phyloP scores from a whole-genome alignment of 2,113 vertebrate species.

The Plotosus lineatus region DNA sequence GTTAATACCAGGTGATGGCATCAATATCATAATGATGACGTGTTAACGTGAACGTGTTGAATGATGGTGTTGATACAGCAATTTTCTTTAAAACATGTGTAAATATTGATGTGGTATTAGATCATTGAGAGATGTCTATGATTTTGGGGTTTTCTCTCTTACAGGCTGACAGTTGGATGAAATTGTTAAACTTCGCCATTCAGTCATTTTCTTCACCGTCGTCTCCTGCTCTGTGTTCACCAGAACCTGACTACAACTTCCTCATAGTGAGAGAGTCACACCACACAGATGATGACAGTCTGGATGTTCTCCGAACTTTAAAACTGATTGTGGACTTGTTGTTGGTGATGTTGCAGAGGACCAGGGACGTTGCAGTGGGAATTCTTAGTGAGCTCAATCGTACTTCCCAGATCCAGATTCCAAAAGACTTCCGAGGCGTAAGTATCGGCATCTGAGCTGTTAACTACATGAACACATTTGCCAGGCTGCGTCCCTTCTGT shows the following conservation, averaged over 20 bases:
- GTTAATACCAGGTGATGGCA: too few species aligned
- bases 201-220: background rate
- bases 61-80: too few species aligned
- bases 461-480: too few species aligned
- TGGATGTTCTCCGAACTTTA: background rate
- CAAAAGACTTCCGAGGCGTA: conserved; percentile 37
- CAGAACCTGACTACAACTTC: conserved; percentile 28
- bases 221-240: background rate
- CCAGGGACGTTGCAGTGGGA: background rate
- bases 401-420: conserved; percentile 31
- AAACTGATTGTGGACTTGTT: background rate
- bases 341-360: conserved; percentile 30
- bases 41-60: too few species aligned
- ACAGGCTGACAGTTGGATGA: conserved; percentile 40
- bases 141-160: background rate
- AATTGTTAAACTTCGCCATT: conserved; percentile 3
- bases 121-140: background rate
- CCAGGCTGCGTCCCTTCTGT: too few species aligned
- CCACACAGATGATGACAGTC: background rate
- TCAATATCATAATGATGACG: too few species aligned
- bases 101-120: background rate
- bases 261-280: conserved; percentile 17
- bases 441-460: background rate
- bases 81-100: too few species aligned
- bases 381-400: conserved; percentile 39